Evolutionary conservation across 2,113 vertebrate species (phyloP), one percentile per base, ranked within the genome.

Genomic region (Ariopsis seemanni): DNA sequence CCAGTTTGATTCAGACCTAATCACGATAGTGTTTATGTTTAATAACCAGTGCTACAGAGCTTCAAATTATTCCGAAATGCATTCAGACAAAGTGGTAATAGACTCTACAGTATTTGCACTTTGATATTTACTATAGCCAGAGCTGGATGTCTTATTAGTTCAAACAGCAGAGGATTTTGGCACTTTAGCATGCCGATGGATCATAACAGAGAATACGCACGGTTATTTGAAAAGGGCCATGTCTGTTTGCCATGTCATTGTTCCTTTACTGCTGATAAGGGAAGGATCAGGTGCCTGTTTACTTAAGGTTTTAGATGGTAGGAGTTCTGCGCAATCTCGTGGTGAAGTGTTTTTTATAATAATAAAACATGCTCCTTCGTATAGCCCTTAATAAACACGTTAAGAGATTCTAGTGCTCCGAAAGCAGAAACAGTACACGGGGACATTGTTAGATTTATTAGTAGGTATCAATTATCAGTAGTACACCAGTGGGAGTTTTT

Each of bases 101-200:
- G 53, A 57, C 20, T 20, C 75, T 86, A 10, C 65, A 75, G 69
- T 77, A 58, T 62, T 18, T 88, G 69, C 72, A 69, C 50, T 27
- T 10, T 14, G 52, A 78, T 84, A 78, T 88, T 88, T 67, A 50
- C 72, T 15, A n/a, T 67, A 52, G 71, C 60, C 74, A 60, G 87
- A 75, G 30, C 79, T 74, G 30, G 17, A 1, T 27, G 4, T 7
- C 7, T 12, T 57, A 17, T 57, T 55, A 7, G 17, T 77, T 83
- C 18, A 84, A 82, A 62, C 67, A 72, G 53, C 22, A 27, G 53
- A 87, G 34, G 22, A 25, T 67, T 34, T 22, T 15, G 12, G 1
- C 55, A 18, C 25, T 63, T 62, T 72, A 72, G 30, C 30, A 84
- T 15, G 55, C 69, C 34, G 72, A 34, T 60, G 22, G 34, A 18